Percentiles rank a stretch among this genome's conserved stretches.
These are phyloP conservation scores for Megaceryle maxima DNA, from an alignment of 2,113 vertebrate species.

Conservation along the genomic window DNA sequence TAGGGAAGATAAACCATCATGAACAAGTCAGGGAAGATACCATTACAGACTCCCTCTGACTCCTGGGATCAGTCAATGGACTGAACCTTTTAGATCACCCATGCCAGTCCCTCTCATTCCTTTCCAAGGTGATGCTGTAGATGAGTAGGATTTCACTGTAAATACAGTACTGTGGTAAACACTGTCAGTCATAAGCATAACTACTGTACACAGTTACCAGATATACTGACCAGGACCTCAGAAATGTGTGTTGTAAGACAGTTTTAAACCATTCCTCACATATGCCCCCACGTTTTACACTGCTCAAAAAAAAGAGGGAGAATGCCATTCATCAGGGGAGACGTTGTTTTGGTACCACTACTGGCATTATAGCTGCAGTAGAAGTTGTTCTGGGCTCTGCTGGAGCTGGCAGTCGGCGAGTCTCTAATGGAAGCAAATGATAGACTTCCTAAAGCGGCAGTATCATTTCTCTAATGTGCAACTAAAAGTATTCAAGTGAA, in stretches of 20 bases:
- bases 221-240: not conserved
- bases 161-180: not conserved
- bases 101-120: not conserved
- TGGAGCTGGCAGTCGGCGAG: not conserved
- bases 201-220: not conserved
- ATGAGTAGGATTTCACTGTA: not conserved
- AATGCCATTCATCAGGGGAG: not conserved
- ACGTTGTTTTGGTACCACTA: not conserved
- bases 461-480: slow-evolving; percentile 58
- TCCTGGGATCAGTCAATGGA: too few relatives aligned
- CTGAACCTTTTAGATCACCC: not conserved
- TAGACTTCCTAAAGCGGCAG: slow-evolving; percentile 43
- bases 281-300: not conserved
- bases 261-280: not conserved
- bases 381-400: not conserved
- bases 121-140: not conserved
- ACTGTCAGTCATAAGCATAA: not conserved
- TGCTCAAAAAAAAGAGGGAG: not conserved
- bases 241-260: not conserved
- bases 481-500: slow-evolving; percentile 58
- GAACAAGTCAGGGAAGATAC: too few relatives aligned
- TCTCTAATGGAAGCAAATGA: slow-evolving; percentile 60
- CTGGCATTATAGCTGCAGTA: not conserved
- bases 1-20: too few relatives aligned
- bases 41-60: too few relatives aligned